Percentiles rank a stretch among this genome's conserved stretches.
phyloP scores from a whole-genome alignment of 2,113 vertebrate species.

The Eretmochelys imbricata region DNA sequence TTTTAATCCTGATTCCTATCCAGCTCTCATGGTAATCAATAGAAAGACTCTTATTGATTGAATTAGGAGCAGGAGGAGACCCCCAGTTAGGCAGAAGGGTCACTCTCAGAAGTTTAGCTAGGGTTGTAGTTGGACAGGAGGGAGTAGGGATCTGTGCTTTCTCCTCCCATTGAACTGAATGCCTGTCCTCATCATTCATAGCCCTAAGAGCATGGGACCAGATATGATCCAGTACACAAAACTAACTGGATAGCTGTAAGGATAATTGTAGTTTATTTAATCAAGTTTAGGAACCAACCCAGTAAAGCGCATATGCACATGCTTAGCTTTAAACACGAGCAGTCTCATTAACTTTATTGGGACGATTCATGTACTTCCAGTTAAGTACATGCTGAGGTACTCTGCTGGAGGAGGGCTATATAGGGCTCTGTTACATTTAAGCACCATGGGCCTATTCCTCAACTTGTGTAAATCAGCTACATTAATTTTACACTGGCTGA shows the following conservation, averaged over 20 bases:
- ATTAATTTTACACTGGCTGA: neutral
- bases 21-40: neutral
- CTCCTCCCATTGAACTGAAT: neutral
- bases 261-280: neutral
- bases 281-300: neutral
- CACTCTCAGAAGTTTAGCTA: neutral
- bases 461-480: neutral
- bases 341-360: neutral
- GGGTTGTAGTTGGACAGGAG: neutral
- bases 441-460: neutral
- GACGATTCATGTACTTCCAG: accelerated
- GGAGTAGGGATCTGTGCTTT: neutral
- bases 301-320: neutral
- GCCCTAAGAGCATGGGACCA: neutral
- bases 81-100: neutral
- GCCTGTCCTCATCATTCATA: neutral
- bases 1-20: neutral
- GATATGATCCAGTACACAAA: neutral
- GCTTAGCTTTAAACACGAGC: neutral
- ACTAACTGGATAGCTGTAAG: neutral
- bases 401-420: neutral
- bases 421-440: neutral
- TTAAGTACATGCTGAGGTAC: neutral
- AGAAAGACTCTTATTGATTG: neutral
- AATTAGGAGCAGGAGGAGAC: accelerated